Percentiles rank a stretch among this genome's conserved stretches.
Evolutionary conservation across 2,797 vertebrate genomes (phyloP).

Genomic region (Ctenopoma kingsleyae): DNA sequence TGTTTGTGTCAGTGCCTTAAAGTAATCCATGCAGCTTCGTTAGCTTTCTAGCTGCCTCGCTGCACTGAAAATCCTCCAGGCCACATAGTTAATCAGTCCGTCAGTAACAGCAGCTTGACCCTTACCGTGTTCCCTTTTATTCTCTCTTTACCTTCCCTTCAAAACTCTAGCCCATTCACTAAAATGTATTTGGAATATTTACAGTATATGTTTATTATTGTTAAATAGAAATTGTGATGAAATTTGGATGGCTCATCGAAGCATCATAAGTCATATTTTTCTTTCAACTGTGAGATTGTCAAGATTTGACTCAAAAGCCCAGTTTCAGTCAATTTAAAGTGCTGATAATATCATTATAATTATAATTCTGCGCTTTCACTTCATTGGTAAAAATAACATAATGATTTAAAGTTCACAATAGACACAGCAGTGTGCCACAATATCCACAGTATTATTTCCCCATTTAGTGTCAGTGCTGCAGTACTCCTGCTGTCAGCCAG

Average conservation of each 20-base stretch:
- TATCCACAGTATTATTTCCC: background rate
- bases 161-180: background rate
- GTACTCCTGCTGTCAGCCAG: background rate
- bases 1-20: conserved; percentile 69
- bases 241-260: background rate
- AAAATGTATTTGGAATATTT: conserved; percentile 12
- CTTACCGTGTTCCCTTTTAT: conserved; percentile 16
- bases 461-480: background rate
- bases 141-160: conserved; percentile 8
- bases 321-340: background rate
- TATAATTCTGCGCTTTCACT: conserved; percentile 7
- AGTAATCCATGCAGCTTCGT: conserved; percentile 65
- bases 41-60: conserved; percentile 28
- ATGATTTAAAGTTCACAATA: background rate
- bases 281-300: background rate
- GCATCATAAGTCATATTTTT: background rate
- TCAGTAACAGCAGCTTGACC: conserved; percentile 25
- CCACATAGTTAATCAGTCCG: conserved; percentile 27
- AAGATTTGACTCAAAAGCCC: background rate
- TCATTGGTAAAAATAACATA: background rate
- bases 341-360: background rate
- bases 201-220: conserved; percentile 1
- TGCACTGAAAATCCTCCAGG: conserved; percentile 34
- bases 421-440: background rate
- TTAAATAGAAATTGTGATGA: conserved; percentile 12